Evolutionary conservation across 2,888 invertebrate species (phyloP).

Genomic region (Platycheirus albimanus): DNA sequence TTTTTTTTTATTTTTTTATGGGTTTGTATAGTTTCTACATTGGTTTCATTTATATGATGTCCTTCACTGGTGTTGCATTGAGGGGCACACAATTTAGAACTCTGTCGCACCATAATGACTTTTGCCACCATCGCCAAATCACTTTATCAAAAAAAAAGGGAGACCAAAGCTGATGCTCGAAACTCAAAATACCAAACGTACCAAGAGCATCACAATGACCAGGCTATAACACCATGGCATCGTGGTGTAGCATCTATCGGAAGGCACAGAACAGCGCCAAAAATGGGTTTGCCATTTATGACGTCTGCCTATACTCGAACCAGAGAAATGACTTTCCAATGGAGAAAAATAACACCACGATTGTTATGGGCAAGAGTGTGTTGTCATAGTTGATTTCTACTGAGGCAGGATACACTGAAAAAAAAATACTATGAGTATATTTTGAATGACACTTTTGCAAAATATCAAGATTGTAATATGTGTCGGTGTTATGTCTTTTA

Average conservation of each 20-base stretch:
- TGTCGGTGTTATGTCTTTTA: too few relatives aligned
- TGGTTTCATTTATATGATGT: slow-evolving; percentile 10
- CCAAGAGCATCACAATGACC: slow-evolving; percentile 7
- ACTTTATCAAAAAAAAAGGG: slow-evolving; percentile 51
- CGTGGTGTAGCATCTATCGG: slow-evolving; percentile 30
- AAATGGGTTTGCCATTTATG: slow-evolving; percentile 66
- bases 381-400: slow-evolving; percentile 22
- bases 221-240: slow-evolving; percentile 12
- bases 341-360: slow-evolving; percentile 53
- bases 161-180: slow-evolving; percentile 14
- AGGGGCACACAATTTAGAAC: slow-evolving; percentile 46
- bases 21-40: slow-evolving; percentile 1
- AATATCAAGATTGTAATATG: too few relatives aligned
- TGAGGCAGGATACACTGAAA: background rate
- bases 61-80: slow-evolving; percentile 14
- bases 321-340: slow-evolving; percentile 53
- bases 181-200: background rate
- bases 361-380: slow-evolving; percentile 33
- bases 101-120: slow-evolving; percentile 55
- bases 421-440: too few relatives aligned
- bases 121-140: slow-evolving; percentile 42
- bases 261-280: slow-evolving; percentile 40
- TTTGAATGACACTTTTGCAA: too few relatives aligned
- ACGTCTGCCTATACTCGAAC: slow-evolving; percentile 46
- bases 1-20: background rate